Percentiles rank a stretch among this genome's conserved stretches.
phyloP scores from a whole-genome alignment of 2,888 invertebrate species.

The Glaucopsyche alexis region DNA sequence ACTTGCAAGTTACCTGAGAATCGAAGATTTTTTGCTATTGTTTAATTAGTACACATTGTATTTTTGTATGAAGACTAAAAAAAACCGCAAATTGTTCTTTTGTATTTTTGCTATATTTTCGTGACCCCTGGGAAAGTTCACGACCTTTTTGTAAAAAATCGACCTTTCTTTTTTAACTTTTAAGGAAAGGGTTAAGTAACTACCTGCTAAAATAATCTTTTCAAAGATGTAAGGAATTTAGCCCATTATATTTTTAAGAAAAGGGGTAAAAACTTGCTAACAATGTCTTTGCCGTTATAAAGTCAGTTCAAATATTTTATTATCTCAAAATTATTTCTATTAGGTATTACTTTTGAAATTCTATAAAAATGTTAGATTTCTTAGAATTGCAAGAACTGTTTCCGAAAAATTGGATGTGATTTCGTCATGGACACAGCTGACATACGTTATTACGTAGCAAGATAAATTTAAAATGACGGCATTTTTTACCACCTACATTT shows the following conservation, averaged over 20 bases:
- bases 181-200: constrained; percentile 19
- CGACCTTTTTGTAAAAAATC: constrained; percentile 33
- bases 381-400: too few species aligned
- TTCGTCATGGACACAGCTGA: too few species aligned
- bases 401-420: too few species aligned
- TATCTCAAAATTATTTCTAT: not conserved
- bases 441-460: too few species aligned
- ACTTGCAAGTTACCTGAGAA: not conserved
- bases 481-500: too few species aligned
- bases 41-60: constrained; percentile 19
- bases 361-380: too few species aligned
- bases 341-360: not conserved
- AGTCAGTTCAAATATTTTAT: not conserved
- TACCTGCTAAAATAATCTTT: not conserved
- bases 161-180: not conserved
- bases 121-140: constrained; percentile 37
- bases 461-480: too few species aligned
- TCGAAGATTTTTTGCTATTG: not conserved
- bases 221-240: not conserved
- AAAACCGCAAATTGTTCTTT: not conserved
- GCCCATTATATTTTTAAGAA: not conserved
- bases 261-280: not conserved
- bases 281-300: not conserved
- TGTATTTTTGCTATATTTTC: constrained; percentile 18
- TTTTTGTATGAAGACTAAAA: constrained; percentile 9